Base-by-base conservation (phyloP, 2,888 invertebrate genomes). In the Steinernema scapterisci region DNA sequence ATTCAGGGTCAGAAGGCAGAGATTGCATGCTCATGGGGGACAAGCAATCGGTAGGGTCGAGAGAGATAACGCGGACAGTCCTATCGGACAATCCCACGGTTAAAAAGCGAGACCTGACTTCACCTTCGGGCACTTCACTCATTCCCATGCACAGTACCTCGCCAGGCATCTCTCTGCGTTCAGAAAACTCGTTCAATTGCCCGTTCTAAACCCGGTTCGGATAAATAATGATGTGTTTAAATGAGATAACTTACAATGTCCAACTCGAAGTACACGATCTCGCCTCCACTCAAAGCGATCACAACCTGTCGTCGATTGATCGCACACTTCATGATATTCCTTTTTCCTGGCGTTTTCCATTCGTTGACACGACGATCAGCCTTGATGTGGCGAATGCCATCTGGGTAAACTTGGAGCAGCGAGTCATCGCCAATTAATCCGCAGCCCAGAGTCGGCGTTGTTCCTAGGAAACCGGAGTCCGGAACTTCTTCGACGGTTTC, bases 401-500 rank as follows among this genome's bases (percentile, higher is more conserved):
- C 97, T 0, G 97, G 97, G 89, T 99, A 99, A 16, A 93, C 96
- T 91, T 99, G 99, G 0, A 99, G 95, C 27, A 99, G 90, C 0
- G 97, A 96, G 89, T 99, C 97, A 87, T 95, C 97, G 74, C 97
- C 97, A 38, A 99, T 91, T 45, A 97, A 94, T 11, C 96, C 95
- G 89, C 99, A 99, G 79, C 95, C 94, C n/a, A 99, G 90, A 0
- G 99, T 99, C 0, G 97, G 97, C 0, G 97, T 97, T 0, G 97
- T 99, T 77, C 97, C 97, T 86, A 99, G 91, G 89, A 99, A 99
- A 56, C 99, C 99, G 78, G 97, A 97, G 89, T 99, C 99, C 0
- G 97, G 96, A 27, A 99, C 99, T 92, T 99, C 99, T 89, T 99
- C 99, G n/a, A 99, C 99, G 16, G 97, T 99, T 89, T 99, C 99